Base-by-base conservation (phyloP, 2,888 invertebrate species). In the Priocnemis perturbator region DNA sequence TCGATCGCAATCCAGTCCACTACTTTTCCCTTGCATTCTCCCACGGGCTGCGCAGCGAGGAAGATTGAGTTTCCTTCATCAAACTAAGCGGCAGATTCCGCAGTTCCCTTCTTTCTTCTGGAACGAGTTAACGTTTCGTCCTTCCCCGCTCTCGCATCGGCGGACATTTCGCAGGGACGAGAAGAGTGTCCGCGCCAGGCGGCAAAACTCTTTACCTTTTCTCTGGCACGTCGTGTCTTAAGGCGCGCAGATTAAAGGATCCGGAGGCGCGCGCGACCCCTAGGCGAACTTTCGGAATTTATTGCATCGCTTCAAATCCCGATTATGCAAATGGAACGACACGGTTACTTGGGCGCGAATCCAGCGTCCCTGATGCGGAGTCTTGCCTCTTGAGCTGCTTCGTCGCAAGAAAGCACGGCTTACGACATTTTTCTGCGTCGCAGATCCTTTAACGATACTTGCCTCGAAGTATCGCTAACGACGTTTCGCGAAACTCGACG, bases 291-390 rank as follows among this genome's bases (percentile, higher is more conserved):
- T 53, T 23, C 15, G n/a, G 64, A 64, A 64, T 57, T 64, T 64
- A 50, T 62, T 56, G 62, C 45, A 56, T 20, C 62, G 20, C 62
- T 53, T 55, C n/a, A 17, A 44, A 62, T 52, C 58, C 48, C 19
- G 57, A 64, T 64, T 64, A 64, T 64, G 64, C 57, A 64, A 64
- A 64, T 64, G 57, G 30, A n/a, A 23, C 20, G 62, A 19, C 45
- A 19, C 37, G 26, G 56, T 63, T 45, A 30, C 21, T 20, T 45
- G n/a, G 20, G 30, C 53, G 20, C 17, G 30, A 37, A 23, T 20
- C n/a, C 57, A 15, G 37, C 19, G 20, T 3, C 14, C 20, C 21
- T 7, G 55, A 26, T 26, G 20, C 55, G 55, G 7, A 37, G 37
- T 37, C 3, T 5, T n/a, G 20, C 9, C 23, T 44, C 37, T 26